A percentile compares a stretch with the other conserved stretches of the same genome.
These are phyloP conservation scores for Philantomba maxwellii DNA, from an alignment of 2,113 vertebrate genomes.

Conservation along the genomic window DNA sequence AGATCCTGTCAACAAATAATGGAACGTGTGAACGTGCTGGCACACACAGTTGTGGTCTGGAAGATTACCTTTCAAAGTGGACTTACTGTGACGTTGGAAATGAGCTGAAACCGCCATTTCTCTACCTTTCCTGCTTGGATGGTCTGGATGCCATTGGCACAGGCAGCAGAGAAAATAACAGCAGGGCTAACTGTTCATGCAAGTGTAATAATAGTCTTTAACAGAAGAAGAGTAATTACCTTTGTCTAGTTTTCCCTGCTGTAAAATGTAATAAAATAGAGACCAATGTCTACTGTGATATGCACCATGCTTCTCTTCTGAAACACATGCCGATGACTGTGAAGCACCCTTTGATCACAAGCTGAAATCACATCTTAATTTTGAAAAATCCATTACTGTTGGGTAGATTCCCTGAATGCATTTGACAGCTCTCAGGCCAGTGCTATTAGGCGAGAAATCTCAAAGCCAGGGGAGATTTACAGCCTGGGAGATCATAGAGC, in stretches of 20 bases:
- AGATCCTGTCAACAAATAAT: conserved; percentile 70
- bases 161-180: conserved; percentile 73
- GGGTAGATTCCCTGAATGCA: conserved; percentile 58
- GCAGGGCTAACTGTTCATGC: conserved; percentile 71
- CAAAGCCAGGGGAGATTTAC: conserved; percentile 71
- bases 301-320: conserved; percentile 7
- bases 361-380: conserved; percentile 71
- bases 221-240: conserved; percentile 78
- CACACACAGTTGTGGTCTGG: conserved; percentile 38
- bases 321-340: neutral
- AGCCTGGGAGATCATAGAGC: conserved; percentile 66
- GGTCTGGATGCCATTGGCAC: conserved; percentile 55
- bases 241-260: conserved; percentile 74
- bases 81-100: conserved; percentile 60
- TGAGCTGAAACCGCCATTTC: conserved; percentile 67
- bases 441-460: conserved; percentile 65
- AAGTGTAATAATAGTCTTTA: conserved; percentile 76
- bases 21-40: conserved; percentile 49
- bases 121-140: conserved; percentile 60
- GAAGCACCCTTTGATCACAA: conserved; percentile 33
- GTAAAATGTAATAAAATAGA: conserved; percentile 60
- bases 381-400: conserved; percentile 62
- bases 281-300: conserved; percentile 5
- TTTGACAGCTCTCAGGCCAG: conserved; percentile 68
- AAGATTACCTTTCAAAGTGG: conserved; percentile 67